Evolutionary conservation across 2,797 vertebrate genomes (phyloP), one percentile per base, ranked within the genome.

Genomic region (Setipinna tenuifilis): DNA sequence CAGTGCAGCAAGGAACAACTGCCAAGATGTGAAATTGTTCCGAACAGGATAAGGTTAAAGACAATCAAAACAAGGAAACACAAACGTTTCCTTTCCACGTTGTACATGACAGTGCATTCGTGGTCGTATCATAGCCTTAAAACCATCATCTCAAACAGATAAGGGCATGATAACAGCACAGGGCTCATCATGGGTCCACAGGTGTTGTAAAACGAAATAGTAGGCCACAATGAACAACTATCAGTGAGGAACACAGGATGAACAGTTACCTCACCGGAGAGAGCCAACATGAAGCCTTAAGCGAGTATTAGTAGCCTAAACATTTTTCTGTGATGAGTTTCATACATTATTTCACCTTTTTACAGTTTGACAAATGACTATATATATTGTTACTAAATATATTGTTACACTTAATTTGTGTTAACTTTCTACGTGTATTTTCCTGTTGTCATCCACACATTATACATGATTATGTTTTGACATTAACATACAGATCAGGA

Each of bases 191-290:
- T 65, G 85, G 85, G 86, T 46, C 82, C 50, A 31, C 61, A 17
- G 81, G 91, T 84, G 61, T 81, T 89, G 90, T 87, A 91, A 87
- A 85, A 89, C 85, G 83, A 28, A 21, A 25, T 19, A 44, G 57
- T 90, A 87, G 81, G 16, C 11, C 87, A 88, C 91, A 91, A 89
- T 82, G 25, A 87, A 31, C 85, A 87, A 90, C 90, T 91, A 90
- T 91, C 85, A 59, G 86, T 85, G 46, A 35, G 78, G 58, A 85
- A 83, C 89, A 86, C 87, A 89, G 85, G 28, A 75, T 6, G 14
- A 75, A 17, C 28, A 31, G 31, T 17, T 7, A 3, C 0, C 58
- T 61, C 58, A 71, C 50, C 3, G 50, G 50, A 9, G 14, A 54
- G 7, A 14, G 50, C 50, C 50, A 54, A 54, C 68, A 35, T 71